Conservation (phyloP, 2,797 vertebrate genomes). For the Sebastes hopkinsi region DNA sequence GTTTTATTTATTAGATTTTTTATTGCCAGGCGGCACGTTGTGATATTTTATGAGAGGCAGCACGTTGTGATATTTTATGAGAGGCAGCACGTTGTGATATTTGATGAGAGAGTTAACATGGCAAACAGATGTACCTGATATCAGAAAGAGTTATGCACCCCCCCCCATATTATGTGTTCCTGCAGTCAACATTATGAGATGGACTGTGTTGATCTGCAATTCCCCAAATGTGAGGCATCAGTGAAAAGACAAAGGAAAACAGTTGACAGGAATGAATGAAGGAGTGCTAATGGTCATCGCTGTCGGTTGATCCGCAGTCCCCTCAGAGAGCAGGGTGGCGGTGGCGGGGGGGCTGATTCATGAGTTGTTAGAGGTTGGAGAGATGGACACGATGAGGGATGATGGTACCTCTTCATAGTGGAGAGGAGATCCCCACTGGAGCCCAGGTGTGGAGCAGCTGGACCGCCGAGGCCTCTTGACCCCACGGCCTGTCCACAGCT, state of each 20-base stretch:
- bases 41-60: constrained; percentile 15
- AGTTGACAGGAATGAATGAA: constrained; percentile 58
- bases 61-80: constrained; percentile 8
- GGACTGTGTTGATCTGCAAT: constrained; percentile 2
- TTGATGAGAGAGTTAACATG: constrained; percentile 14
- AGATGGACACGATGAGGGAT: constrained; percentile 56
- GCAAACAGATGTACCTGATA: constrained; percentile 20
- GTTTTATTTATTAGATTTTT: constrained; percentile 2
- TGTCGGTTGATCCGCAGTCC: constrained; percentile 50
- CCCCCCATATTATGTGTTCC: neutral
- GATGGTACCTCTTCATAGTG: constrained; percentile 47
- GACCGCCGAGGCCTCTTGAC: constrained; percentile 71
- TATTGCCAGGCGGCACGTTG: neutral
- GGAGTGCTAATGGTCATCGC: constrained; percentile 47
- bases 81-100: neutral
- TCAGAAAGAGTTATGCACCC: neutral
- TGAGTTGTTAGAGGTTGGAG: constrained; percentile 35
- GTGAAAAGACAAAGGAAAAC: constrained; percentile 45
- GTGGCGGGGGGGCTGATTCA: constrained; percentile 38
- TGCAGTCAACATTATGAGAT: neutral
- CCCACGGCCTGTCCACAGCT: constrained; percentile 74
- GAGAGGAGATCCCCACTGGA: constrained; percentile 19
- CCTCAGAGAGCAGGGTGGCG: neutral
- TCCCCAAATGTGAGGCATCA: constrained; percentile 37
- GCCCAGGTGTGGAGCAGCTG: constrained; percentile 83